These are phyloP conservation scores for Chondrilla cf. caribensis DNA, from an alignment of 37 sponge, comb jelly and placozoan species.

Conservation along the genomic window DNA sequence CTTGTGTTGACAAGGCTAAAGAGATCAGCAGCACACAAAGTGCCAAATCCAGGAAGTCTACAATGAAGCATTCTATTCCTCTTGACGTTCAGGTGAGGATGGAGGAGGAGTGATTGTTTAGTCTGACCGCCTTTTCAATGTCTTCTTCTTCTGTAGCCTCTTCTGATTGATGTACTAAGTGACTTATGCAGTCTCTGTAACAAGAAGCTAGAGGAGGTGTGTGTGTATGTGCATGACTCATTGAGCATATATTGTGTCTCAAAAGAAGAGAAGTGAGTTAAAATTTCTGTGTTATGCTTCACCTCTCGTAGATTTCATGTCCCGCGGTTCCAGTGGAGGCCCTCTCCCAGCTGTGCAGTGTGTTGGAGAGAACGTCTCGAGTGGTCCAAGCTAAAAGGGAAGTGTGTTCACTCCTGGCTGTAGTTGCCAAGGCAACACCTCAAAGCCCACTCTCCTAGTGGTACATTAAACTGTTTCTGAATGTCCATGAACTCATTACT, in stretches of 20 bases:
- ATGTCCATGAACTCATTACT: too few relatives aligned
- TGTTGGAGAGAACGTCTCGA: too few relatives aligned
- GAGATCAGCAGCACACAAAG: conserved; percentile 76
- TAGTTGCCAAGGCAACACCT: too few relatives aligned
- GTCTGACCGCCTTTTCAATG: conserved; percentile 7
- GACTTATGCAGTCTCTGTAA: too few relatives aligned
- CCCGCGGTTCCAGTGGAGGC: not conserved
- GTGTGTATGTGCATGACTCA: not conserved
- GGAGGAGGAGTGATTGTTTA: not conserved
- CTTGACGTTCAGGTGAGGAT: not conserved
- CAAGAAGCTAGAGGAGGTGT: not conserved
- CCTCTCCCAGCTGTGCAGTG: not conserved
- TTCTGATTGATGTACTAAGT: too few relatives aligned
- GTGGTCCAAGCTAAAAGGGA: too few relatives aligned
- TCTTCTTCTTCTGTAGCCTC: too few relatives aligned
- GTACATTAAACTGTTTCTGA: too few relatives aligned
- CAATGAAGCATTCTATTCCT: conserved; percentile 61
- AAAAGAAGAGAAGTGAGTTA: too few relatives aligned
- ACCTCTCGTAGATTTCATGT: not conserved
- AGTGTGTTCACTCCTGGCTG: too few relatives aligned
- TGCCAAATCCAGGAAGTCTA: conserved; percentile 87
- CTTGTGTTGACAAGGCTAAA: conserved; percentile 19
- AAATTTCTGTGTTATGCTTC: too few relatives aligned
- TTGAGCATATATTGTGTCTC: not conserved
- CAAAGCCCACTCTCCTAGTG: too few relatives aligned